phyloP scores from a whole-genome alignment of 1,140 invertebrate species.

The Chymomyza costata region DNA sequence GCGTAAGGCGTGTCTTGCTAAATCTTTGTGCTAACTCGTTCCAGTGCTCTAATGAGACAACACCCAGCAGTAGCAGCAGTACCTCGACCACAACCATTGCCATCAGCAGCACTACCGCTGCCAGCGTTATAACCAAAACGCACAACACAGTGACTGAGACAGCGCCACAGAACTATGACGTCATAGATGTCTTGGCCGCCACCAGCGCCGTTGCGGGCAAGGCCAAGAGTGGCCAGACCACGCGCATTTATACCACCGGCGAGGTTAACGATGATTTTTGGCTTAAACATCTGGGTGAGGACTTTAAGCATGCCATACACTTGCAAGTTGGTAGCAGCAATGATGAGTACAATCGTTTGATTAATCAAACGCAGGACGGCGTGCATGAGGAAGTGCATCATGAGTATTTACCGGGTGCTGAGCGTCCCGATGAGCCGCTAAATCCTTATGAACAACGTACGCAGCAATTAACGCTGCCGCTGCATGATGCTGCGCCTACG shows the following conservation, averaged over 20 bases:
- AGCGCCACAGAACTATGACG: constrained; percentile 31
- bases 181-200: constrained; percentile 45
- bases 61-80: constrained; percentile 13
- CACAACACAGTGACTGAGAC: neutral
- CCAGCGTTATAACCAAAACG: constrained; percentile 1
- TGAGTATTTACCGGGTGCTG: constrained; percentile 54
- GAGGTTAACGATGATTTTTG: constrained; percentile 63
- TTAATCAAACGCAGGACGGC: constrained; percentile 49
- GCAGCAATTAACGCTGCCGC: neutral
- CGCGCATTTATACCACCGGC: constrained; percentile 57
- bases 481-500: neutral
- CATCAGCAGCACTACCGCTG: constrained; percentile 17
- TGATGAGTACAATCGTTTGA: constrained; percentile 53
- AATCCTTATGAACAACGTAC: constrained; percentile 1
- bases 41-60: no score
- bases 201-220: constrained; percentile 22
- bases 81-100: neutral
- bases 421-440: constrained; percentile 16
- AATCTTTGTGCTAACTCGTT: neutral
- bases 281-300: constrained; percentile 63
- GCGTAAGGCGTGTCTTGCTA: no score
- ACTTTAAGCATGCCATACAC: constrained; percentile 65
- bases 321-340: constrained; percentile 56
- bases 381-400: constrained; percentile 60
- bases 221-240: constrained; percentile 54